These are phyloP conservation scores for Pedicia rivosa DNA, from an alignment of 2,888 invertebrate genomes.

Conservation along the genomic window DNA sequence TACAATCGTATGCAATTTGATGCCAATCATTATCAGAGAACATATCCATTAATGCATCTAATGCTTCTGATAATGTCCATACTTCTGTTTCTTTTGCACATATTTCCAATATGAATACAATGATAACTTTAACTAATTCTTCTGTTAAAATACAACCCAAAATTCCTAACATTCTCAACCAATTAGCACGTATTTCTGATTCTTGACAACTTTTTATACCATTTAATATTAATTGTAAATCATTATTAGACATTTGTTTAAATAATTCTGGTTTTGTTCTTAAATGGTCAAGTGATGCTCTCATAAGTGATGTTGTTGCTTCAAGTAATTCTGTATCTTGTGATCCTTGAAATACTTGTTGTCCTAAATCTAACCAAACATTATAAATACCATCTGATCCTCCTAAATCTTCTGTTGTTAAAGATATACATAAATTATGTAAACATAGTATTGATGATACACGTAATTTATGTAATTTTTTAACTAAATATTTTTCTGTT, in stretches of 20 bases:
- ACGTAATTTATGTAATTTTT: slow-evolving; percentile 38
- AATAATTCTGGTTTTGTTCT: slow-evolving; percentile 36
- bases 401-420: slow-evolving; percentile 46
- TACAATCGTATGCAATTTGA: slow-evolving; percentile 41
- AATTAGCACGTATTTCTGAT: slow-evolving; percentile 40
- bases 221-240: slow-evolving; percentile 39
- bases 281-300: slow-evolving; percentile 54
- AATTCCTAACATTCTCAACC: slow-evolving; percentile 40
- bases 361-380: slow-evolving; percentile 50
- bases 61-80: slow-evolving; percentile 56
- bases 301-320: slow-evolving; percentile 55
- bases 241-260: slow-evolving; percentile 36
- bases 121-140: slow-evolving; percentile 27
- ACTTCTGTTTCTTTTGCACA: slow-evolving; percentile 39
- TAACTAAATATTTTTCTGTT: slow-evolving; percentile 32
- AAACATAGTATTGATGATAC: slow-evolving; percentile 49
- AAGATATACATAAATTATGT: slow-evolving; percentile 47
- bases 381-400: slow-evolving; percentile 43
- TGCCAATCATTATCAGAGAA: slow-evolving; percentile 64
- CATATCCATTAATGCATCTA: slow-evolving; percentile 61
- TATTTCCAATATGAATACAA: slow-evolving; percentile 44
- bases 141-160: slow-evolving; percentile 34
- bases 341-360: slow-evolving; percentile 39
- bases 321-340: slow-evolving; percentile 41
- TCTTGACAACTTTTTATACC: slow-evolving; percentile 37